Evolutionary conservation across 1,140 invertebrate genomes (phyloP).

Genomic region (Saccostrea echinata): DNA sequence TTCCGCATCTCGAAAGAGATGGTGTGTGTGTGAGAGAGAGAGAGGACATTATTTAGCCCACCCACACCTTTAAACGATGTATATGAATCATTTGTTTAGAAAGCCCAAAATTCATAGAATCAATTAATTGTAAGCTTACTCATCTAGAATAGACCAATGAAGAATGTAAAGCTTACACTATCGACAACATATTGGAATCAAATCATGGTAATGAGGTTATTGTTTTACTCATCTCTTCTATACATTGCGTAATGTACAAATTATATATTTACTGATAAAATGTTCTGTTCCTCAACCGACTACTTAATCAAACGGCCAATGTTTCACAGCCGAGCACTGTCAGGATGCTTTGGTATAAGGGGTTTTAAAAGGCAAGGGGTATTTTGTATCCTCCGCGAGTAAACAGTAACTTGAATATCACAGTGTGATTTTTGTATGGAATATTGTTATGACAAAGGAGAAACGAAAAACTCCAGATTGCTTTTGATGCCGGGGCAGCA

Average conservation of each 20-base stretch:
- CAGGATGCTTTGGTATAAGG: neutral
- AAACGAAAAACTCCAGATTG: conserved; percentile 19
- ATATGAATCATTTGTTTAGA: conserved; percentile 16
- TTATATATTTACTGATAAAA: conserved; percentile 7
- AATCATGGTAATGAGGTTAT: conserved; percentile 4
- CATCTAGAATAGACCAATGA: neutral
- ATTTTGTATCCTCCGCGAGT: conserved; percentile 9
- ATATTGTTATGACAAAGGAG: conserved; percentile 25
- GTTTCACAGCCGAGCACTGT: neutral
- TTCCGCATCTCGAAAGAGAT: too few relatives aligned
- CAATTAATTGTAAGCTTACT: conserved; percentile 9
- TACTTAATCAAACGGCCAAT: neutral
- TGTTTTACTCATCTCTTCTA: conserved; percentile 20
- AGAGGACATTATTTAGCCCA: neutral
- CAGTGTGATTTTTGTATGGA: conserved; percentile 36
- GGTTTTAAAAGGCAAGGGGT: neutral
- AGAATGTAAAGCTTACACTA: neutral
- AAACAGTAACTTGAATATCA: conserved; percentile 42
- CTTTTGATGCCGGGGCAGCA: conserved; percentile 30
- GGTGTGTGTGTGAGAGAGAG: neutral
- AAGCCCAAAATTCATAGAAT: neutral
- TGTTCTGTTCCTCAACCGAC: neutral
- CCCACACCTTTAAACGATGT: neutral
- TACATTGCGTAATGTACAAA: neutral
- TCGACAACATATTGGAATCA: neutral